Evolutionary conservation across 2,888 invertebrate species (phyloP), one percentile per base, ranked within the genome.

Genomic region (Drosophila kambysellisi): DNA sequence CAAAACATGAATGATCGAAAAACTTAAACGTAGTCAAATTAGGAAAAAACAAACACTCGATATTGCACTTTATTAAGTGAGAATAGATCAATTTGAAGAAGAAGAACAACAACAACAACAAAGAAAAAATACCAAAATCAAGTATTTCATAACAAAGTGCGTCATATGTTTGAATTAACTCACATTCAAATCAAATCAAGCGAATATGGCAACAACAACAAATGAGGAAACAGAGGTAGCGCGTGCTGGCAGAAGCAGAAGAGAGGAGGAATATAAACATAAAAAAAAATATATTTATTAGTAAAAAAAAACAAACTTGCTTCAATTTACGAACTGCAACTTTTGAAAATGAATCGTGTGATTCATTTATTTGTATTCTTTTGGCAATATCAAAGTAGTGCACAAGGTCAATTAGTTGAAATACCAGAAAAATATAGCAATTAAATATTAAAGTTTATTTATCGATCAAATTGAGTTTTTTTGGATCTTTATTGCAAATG

Each of bases 341-440:
- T 65, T 59, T 70, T 51, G 53, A 61, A 74, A 74, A 68, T 89
- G 46, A 46, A 76, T 82, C 88, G 83, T 76, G 74, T 74, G 75
- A 79, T 81, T 69, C 53, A 82, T 69, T 33, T 20, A 15, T 52
- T 20, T 53, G 4, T 11, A n/a, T 51, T 20, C 29, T 12, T 68
- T 60, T 69, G 77, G 77, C 67, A 53, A 70, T 76, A 77, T 75
- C 81, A 52, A 83, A 89, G 84, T 89, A 89, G 85, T 87, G 83
- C 75, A 75, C 87, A 87, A 87, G 87, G 87, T 87, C 89, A 89
- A 89, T 87, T 83, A 83, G 88, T 83, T 73, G 78, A 88, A 87
- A 83, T 83, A 82, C 76, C 82, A 83, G 79, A 79, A 82, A 82
- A 70, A 87, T 75, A 81, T 67, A 81, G 70, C 79, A 81, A 78